phyloP scores from a whole-genome alignment of 2,888 invertebrate species.

The Trichopria drosophilae region DNA sequence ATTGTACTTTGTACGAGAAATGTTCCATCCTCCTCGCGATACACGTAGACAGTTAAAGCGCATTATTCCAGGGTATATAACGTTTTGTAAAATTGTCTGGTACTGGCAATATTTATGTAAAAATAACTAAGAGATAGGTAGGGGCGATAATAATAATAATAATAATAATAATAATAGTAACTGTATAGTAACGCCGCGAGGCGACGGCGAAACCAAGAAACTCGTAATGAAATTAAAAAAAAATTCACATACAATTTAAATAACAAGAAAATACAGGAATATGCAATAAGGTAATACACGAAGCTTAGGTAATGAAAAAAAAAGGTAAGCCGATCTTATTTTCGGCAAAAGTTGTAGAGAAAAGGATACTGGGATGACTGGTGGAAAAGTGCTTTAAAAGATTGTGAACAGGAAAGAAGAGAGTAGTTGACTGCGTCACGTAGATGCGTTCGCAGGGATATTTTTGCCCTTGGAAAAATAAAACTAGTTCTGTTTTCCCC shows the following conservation, averaged over 20 bases:
- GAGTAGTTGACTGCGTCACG: too few relatives aligned
- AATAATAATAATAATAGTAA: conserved; percentile 32
- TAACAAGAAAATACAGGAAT: background rate
- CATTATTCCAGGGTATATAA: conserved; percentile 53
- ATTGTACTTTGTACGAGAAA: too few relatives aligned
- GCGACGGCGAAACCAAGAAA: conserved; percentile 13
- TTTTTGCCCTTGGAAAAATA: too few relatives aligned
- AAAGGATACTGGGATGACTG: conserved; percentile 9
- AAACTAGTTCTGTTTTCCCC: too few relatives aligned
- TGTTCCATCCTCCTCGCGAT: too few relatives aligned
- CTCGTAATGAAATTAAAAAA: conserved; percentile 13
- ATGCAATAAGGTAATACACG: conserved; percentile 3
- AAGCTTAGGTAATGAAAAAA: background rate
- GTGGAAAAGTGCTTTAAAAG: conserved; percentile 40
- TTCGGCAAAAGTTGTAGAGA: background rate
- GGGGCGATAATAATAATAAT: conserved; percentile 36
- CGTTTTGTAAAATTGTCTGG: conserved; percentile 49
- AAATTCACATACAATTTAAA: conserved; percentile 21
- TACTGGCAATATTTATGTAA: conserved; percentile 50
- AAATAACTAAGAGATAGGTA: conserved; percentile 22
- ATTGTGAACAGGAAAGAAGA: too few relatives aligned
- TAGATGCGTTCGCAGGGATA: too few relatives aligned
- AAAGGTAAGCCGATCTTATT: background rate
- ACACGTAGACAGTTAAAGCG: conserved; percentile 34
- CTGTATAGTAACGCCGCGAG: conserved; percentile 27